Conservation (phyloP, 2,113 vertebrate genomes). For the Panthera leo region DNA sequence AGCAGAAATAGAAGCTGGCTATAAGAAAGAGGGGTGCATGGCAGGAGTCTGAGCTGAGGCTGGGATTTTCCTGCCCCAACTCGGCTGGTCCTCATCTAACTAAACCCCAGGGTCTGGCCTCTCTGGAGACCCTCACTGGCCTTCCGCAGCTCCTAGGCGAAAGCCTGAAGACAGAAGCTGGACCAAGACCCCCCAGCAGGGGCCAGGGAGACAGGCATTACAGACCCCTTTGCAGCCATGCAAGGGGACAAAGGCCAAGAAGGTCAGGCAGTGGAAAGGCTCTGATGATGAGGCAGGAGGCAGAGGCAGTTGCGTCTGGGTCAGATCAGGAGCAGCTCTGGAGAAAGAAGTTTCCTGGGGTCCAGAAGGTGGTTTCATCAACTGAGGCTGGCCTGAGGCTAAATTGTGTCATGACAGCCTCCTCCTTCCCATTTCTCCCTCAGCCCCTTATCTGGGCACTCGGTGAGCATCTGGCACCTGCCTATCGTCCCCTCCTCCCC, state of each 20-base stretch:
- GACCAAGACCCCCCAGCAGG: not conserved
- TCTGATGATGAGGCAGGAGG: not conserved
- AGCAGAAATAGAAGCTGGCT: not conserved
- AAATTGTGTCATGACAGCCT: not conserved
- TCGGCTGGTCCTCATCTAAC: constrained; percentile 8
- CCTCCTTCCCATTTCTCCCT: not conserved
- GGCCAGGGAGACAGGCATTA: not conserved
- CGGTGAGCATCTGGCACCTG: not conserved
- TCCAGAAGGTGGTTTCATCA: not conserved
- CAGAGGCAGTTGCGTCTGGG: not conserved
- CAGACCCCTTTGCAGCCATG: not conserved
- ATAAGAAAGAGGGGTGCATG: not conserved
- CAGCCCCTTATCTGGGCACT: not conserved
- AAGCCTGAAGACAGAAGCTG: not conserved
- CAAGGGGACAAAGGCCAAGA: not conserved
- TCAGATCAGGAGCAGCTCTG: not conserved
- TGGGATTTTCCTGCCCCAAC: not conserved
- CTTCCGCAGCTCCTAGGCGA: constrained; percentile 13
- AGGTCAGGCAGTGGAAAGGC: not conserved
- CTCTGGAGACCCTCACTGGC: constrained; percentile 12
- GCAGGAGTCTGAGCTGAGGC: not conserved
- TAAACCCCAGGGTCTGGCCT: constrained; percentile 17
- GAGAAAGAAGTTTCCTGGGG: not conserved
- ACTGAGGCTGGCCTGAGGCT: not conserved
- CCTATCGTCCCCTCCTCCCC: not conserved